phyloP scores from a whole-genome alignment of 2,888 invertebrate genomes.

The Mythimna impura region DNA sequence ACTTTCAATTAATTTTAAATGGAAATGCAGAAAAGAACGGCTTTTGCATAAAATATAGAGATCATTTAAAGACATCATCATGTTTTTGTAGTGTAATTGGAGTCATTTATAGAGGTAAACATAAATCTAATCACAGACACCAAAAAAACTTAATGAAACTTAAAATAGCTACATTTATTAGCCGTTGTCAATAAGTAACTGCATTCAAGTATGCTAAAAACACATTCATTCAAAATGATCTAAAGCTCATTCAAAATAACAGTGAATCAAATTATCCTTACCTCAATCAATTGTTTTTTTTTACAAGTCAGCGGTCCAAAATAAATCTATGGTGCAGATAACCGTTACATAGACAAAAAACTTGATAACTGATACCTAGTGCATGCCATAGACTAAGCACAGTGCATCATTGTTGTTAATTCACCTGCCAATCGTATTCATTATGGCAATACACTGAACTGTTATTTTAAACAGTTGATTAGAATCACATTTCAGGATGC shows the following conservation, averaged over 20 bases:
- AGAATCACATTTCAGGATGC: background rate
- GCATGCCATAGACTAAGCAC: slow-evolving; percentile 24
- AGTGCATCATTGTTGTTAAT: slow-evolving; percentile 30
- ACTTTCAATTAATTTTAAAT: slow-evolving; percentile 27
- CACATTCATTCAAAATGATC: slow-evolving; percentile 7
- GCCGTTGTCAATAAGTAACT: slow-evolving; percentile 8
- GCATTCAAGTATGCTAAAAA: slow-evolving; percentile 15
- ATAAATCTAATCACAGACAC: slow-evolving; percentile 14
- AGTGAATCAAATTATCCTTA: background rate
- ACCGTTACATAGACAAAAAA: slow-evolving; percentile 33
- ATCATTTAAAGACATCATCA: slow-evolving; percentile 24
- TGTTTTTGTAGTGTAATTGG: slow-evolving; percentile 26
- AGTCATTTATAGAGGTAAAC: background rate
- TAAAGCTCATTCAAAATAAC: slow-evolving; percentile 10
- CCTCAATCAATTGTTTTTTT: background rate
- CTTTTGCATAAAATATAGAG: slow-evolving; percentile 20
- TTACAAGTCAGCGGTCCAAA: slow-evolving; percentile 9
- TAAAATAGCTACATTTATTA: slow-evolving; percentile 13
- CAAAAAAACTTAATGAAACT: background rate
- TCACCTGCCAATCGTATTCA: slow-evolving; percentile 39
- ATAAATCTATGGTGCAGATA: slow-evolving; percentile 26
- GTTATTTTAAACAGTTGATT: background rate
- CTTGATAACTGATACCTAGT: slow-evolving; percentile 18
- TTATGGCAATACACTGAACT: slow-evolving; percentile 8
- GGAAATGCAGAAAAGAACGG: slow-evolving; percentile 19